A percentile compares a stretch with the other conserved stretches of the same genome.
Evolutionary conservation across 2,113 vertebrate species (phyloP).

Genomic region (Indicator maculatus): DNA sequence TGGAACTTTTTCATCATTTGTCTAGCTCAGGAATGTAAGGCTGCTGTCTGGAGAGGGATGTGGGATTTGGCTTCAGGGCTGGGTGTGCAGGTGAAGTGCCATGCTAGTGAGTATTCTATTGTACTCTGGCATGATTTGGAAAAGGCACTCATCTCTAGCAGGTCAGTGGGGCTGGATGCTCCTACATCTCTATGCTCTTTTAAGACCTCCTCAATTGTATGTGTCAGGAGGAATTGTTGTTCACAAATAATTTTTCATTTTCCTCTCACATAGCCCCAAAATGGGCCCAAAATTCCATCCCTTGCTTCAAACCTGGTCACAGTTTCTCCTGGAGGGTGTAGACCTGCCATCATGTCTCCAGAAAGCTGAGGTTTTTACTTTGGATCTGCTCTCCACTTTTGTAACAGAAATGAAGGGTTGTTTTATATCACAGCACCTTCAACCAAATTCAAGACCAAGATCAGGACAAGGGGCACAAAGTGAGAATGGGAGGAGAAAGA

Average conservation of each 20-base stretch:
- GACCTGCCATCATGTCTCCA: background rate
- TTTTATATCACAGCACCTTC: background rate
- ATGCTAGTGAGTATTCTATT: conserved; percentile 6
- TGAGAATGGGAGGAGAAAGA: fast-evolving
- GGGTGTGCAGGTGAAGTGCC: conserved; percentile 65
- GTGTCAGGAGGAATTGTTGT: background rate
- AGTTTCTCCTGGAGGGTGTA: background rate
- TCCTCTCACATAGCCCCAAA: background rate
- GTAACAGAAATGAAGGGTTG: fast-evolving
- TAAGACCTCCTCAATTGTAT: background rate
- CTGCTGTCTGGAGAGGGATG: conserved; percentile 65
- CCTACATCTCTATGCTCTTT: background rate
- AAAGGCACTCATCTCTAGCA: background rate
- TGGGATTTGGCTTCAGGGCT: conserved; percentile 71
- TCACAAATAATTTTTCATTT: background rate
- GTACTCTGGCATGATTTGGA: background rate
- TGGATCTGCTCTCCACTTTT: background rate
- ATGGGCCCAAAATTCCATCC: fast-evolving
- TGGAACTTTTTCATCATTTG: conserved; percentile 72
- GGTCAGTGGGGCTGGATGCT: background rate
- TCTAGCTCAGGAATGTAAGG: conserved; percentile 71
- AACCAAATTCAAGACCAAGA: background rate
- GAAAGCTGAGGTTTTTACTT: conserved; percentile 1
- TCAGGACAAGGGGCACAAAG: background rate
- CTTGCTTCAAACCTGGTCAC: fast-evolving